Conservation (phyloP, 2,113 vertebrate genomes). For the Cyprinodon brontotheroides region DNA sequence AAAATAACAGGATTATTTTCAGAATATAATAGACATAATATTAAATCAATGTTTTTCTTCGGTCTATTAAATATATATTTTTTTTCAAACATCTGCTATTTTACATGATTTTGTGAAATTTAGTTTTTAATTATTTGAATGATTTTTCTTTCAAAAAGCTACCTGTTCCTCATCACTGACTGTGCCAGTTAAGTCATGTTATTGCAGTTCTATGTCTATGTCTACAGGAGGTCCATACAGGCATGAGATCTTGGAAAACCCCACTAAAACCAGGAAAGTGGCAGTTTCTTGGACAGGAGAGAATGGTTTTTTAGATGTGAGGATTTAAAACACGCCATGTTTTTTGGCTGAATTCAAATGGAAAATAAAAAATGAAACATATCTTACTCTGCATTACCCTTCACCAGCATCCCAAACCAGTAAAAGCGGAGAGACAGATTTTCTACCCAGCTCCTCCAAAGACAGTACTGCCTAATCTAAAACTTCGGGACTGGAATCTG, state of each 20-base stretch:
- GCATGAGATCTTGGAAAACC: conserved; percentile 74
- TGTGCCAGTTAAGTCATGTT: neutral
- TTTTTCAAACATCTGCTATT: too few species aligned
- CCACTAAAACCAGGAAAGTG: conserved; percentile 66
- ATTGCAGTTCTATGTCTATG: neutral
- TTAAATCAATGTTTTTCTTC: too few species aligned
- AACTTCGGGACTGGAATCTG: conserved; percentile 65
- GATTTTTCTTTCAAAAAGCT: neutral
- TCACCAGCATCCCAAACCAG: conserved; percentile 71
- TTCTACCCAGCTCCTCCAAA: conserved; percentile 78
- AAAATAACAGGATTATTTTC: too few species aligned
- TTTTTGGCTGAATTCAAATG: neutral
- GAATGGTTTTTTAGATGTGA: conserved; percentile 75
- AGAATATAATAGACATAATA: too few species aligned
- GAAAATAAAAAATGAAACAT: neutral
- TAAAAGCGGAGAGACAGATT: conserved; percentile 60
- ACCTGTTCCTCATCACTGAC: neutral
- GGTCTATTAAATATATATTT: too few species aligned
- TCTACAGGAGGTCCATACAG: conserved; percentile 79
- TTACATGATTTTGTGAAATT: neutral
- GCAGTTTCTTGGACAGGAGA: conserved; percentile 74
- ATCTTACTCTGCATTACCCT: neutral
- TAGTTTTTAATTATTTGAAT: neutral
- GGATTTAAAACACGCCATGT: conserved; percentile 16
- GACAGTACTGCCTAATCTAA: conserved; percentile 66